Conservation (phyloP, 2,888 invertebrate genomes). For the Acleris sparsana region DNA sequence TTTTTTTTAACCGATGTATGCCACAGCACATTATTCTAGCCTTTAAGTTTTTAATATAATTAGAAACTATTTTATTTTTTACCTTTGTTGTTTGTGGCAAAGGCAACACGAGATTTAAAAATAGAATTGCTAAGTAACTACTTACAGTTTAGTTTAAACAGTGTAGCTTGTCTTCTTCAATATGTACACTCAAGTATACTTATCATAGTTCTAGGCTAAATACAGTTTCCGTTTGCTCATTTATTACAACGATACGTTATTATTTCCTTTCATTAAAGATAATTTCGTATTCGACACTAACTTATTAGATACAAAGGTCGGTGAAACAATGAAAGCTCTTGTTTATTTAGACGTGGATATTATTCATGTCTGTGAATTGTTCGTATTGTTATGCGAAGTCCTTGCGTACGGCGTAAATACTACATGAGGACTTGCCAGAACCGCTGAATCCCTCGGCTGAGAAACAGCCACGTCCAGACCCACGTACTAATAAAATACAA, state of each 20-base stretch:
- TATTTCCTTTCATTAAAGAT: slow-evolving; percentile 33
- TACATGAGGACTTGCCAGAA: slow-evolving; percentile 9
- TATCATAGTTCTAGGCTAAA: slow-evolving; percentile 11
- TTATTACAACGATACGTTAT: slow-evolving; percentile 30
- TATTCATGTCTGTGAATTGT: slow-evolving; percentile 29
- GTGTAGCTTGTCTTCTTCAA: too few species aligned
- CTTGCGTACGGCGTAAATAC: slow-evolving; percentile 21
- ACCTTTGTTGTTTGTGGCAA: too few species aligned
- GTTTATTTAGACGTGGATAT: slow-evolving; percentile 33
- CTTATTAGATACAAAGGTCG: slow-evolving; percentile 21
- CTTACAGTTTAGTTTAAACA: too few species aligned
- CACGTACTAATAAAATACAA: neutral
- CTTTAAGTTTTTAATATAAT: slow-evolving; percentile 1
- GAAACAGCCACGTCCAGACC: slow-evolving; percentile 1
- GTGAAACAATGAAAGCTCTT: slow-evolving; percentile 33
- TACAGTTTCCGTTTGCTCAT: slow-evolving; percentile 31
- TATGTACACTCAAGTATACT: neutral
- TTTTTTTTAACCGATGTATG: slow-evolving; percentile 48
- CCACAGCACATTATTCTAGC: slow-evolving; percentile 21
- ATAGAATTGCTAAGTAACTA: neutral
- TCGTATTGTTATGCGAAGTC: slow-evolving; percentile 14
- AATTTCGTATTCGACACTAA: slow-evolving; percentile 6
- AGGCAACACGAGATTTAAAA: neutral
- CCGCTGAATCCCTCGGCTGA: slow-evolving; percentile 8
- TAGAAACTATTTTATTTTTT: neutral